These are phyloP conservation scores for Coecobrya sp. DNA, from an alignment of 2,888 invertebrate species.

Conservation along the genomic window DNA sequence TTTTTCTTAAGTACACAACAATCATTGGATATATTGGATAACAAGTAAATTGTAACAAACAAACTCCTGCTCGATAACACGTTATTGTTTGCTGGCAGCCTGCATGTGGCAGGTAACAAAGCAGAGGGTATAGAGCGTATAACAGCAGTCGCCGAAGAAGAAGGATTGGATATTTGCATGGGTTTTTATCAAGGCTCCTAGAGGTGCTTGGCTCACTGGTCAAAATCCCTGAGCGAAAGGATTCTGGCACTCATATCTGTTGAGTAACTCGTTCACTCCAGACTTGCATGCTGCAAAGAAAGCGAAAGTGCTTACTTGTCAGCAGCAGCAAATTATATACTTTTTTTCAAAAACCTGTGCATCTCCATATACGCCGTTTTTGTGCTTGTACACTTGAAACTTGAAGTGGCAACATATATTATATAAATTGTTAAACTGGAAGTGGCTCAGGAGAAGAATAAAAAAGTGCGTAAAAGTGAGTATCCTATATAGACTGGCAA, in stretches of 20 bases:
- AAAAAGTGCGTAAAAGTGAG: slow-evolving; percentile 15
- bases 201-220: slow-evolving; percentile 70
- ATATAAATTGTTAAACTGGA: neutral
- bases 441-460: slow-evolving; percentile 12
- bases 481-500: neutral
- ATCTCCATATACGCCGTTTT: neutral
- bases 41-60: slow-evolving; percentile 56
- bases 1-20: slow-evolving; percentile 43
- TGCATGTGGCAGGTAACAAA: slow-evolving; percentile 12
- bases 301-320: slow-evolving; percentile 60
- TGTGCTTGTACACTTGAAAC: slow-evolving; percentile 31
- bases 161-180: slow-evolving; percentile 61
- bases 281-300: slow-evolving; percentile 61
- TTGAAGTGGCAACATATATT: neutral
- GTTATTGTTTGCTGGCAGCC: neutral
- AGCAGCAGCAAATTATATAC: neutral
- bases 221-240: slow-evolving; percentile 81
- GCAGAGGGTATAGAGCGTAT: neutral
- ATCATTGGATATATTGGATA: slow-evolving; percentile 48
- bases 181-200: slow-evolving; percentile 79
- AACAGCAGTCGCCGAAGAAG: slow-evolving; percentile 24
- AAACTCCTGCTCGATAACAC: slow-evolving; percentile 51
- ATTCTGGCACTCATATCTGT: slow-evolving; percentile 73
- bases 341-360: neutral
- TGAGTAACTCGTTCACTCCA: slow-evolving; percentile 76